Evolutionary conservation across 2,797 vertebrate species (phyloP).

Genomic region (Mormyrops boulengeri): DNA sequence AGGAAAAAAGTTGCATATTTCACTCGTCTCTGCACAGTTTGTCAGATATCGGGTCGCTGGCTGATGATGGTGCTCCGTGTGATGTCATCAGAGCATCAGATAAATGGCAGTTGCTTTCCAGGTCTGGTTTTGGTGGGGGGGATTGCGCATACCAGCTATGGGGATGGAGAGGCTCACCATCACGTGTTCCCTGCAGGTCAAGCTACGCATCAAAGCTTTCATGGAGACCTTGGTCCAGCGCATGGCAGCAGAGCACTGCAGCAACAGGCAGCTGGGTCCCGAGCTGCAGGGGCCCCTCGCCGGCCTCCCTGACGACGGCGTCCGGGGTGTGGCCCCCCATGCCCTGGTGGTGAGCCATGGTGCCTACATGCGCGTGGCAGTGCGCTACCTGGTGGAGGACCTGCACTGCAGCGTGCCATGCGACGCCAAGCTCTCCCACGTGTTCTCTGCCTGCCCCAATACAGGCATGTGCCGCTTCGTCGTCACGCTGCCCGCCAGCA

Average conservation of each 20-base stretch:
- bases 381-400: constrained; percentile 77
- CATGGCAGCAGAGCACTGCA: constrained; percentile 54
- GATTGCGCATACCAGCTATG: neutral
- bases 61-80: neutral
- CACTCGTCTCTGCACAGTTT: neutral
- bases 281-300: constrained; percentile 28
- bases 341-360: constrained; percentile 85
- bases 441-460: constrained; percentile 79
- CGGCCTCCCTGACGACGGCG: constrained; percentile 28
- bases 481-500: constrained; percentile 56
- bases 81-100: neutral
- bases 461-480: constrained; percentile 83
- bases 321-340: constrained; percentile 51
- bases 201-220: constrained; percentile 74
- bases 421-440: constrained; percentile 62
- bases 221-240: constrained; percentile 74
- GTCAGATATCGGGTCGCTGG: neutral
- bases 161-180: constrained; percentile 2
- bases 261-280: constrained; percentile 27
- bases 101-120: neutral
- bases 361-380: constrained; percentile 78
- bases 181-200: constrained; percentile 65
- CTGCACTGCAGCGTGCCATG: constrained; percentile 67
- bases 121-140: neutral
- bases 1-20: neutral